A percentile compares a stretch with the other conserved stretches of the same genome.
phyloP scores from a whole-genome alignment of 2,888 invertebrate species.

The Nasonovia ribisnigri region DNA sequence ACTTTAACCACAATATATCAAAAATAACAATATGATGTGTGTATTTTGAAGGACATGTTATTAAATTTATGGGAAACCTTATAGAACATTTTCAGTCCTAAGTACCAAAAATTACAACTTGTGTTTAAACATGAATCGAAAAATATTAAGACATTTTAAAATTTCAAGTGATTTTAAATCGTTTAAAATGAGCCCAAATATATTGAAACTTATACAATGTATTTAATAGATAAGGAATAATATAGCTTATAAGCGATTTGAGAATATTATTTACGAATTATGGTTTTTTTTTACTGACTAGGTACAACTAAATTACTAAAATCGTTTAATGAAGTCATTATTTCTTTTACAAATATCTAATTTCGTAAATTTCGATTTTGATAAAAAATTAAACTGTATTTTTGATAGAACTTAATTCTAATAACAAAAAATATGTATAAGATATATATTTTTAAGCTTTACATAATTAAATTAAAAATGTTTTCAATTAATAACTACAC shows the following conservation, averaged over 20 bases:
- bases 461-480: neutral
- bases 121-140: neutral
- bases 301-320: too few species aligned
- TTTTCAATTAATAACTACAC: neutral
- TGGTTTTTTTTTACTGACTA: too few species aligned
- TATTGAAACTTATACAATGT: neutral
- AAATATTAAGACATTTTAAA: neutral
- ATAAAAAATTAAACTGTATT: neutral
- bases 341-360: too few species aligned
- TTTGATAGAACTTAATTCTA: neutral
- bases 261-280: neutral
- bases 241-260: neutral
- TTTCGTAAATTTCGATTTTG: neutral
- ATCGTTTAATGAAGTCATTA: too few species aligned
- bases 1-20: neutral
- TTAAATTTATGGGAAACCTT: neutral
- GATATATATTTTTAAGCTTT: neutral
- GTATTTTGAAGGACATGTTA: neutral
- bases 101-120: neutral
- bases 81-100: neutral
- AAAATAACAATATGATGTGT: neutral
- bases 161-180: neutral
- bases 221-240: neutral
- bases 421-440: neutral
- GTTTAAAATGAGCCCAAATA: neutral